Percentiles rank a stretch among this genome's conserved stretches.
Evolutionary conservation across 2,888 invertebrate species (phyloP).

Genomic region (Lasioglossum leucozonium): DNA sequence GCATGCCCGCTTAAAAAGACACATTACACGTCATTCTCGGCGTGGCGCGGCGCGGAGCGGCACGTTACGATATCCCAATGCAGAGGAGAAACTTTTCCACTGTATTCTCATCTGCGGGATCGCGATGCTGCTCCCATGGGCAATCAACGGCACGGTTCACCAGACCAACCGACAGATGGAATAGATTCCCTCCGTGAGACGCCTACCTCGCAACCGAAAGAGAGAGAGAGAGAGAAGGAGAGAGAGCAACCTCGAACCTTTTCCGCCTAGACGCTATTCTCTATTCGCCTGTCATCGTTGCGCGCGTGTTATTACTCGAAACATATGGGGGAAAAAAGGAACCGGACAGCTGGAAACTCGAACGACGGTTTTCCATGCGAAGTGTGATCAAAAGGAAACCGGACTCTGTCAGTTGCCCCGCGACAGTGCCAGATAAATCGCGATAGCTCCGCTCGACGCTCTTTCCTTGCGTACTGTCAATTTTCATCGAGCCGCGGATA

Average conservation of each 20-base stretch:
- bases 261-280: slow-evolving; percentile 32
- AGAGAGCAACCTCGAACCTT: slow-evolving; percentile 29
- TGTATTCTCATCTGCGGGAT: slow-evolving; percentile 53
- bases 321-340: slow-evolving; percentile 21
- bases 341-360: neutral
- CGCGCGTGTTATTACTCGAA: slow-evolving; percentile 18
- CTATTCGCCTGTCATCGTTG: slow-evolving; percentile 38
- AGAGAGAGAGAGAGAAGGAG: neutral
- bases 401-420: neutral
- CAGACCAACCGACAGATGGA: slow-evolving; percentile 51
- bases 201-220: slow-evolving; percentile 36
- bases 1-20: slow-evolving; percentile 36
- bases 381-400: neutral
- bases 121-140: slow-evolving; percentile 56
- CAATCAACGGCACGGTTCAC: slow-evolving; percentile 61
- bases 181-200: slow-evolving; percentile 57
- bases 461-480: neutral
- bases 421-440: neutral
- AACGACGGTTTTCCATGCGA: neutral
- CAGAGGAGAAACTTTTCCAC: slow-evolving; percentile 55
- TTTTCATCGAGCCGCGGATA: neutral
- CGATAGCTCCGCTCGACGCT: neutral
- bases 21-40: slow-evolving; percentile 33
- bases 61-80: slow-evolving; percentile 43
- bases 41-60: slow-evolving; percentile 22